Percentiles rank a stretch among this genome's conserved stretches.
phyloP scores from a whole-genome alignment of 1,140 invertebrate genomes.

The Pinna nobilis region DNA sequence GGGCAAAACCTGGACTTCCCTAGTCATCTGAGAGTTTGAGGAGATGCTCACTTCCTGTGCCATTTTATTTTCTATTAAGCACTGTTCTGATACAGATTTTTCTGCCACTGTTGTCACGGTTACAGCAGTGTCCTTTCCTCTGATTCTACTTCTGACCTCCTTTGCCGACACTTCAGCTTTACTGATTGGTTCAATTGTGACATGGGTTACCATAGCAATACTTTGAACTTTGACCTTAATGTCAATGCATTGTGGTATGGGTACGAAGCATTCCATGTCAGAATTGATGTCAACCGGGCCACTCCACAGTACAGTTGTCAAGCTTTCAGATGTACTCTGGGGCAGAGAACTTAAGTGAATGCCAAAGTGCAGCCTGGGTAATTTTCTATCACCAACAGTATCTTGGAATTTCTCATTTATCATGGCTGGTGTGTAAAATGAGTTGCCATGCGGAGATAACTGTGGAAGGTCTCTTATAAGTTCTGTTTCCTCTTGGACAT shows the following conservation, averaged over 20 bases:
- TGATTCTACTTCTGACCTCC: slow-evolving; percentile 81
- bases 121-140: slow-evolving; percentile 19
- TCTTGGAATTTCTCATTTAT: slow-evolving; percentile 55
- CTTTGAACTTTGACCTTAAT: slow-evolving; percentile 81
- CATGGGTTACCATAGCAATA: slow-evolving; percentile 77
- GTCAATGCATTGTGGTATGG: slow-evolving; percentile 81
- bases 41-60: neutral
- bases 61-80: slow-evolving; percentile 2
- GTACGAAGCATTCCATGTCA: slow-evolving; percentile 77
- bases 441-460: slow-evolving; percentile 55
- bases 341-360: slow-evolving; percentile 7
- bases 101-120: neutral
- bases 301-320: slow-evolving; percentile 70
- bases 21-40: neutral
- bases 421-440: slow-evolving; percentile 73
- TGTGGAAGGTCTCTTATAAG: slow-evolving; percentile 64
- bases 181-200: slow-evolving; percentile 81
- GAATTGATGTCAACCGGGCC: slow-evolving; percentile 69
- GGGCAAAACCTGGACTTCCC: neutral
- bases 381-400: slow-evolving; percentile 36
- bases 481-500: slow-evolving; percentile 72
- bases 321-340: slow-evolving; percentile 36
- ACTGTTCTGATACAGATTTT: too few relatives aligned
- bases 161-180: slow-evolving; percentile 82
- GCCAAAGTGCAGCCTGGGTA: slow-evolving; percentile 62